phyloP scores from a whole-genome alignment of 1,140 invertebrate genomes.

The Eriocheir sinensis region DNA sequence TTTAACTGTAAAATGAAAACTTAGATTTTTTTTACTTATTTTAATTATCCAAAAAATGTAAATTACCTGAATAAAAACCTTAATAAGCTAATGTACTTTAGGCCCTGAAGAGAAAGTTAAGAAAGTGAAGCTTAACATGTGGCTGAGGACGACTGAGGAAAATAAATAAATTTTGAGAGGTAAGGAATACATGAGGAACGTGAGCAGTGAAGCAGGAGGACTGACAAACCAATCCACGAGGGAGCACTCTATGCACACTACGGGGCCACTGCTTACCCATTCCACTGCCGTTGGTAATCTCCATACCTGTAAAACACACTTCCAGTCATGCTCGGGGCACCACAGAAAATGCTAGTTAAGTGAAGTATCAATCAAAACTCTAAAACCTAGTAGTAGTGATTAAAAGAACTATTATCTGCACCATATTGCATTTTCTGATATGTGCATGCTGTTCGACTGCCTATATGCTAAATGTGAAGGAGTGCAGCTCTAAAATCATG shows the following conservation, averaged over 20 bases:
- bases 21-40: too few species aligned
- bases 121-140: neutral
- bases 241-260: conserved; percentile 75
- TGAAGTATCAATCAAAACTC: conserved; percentile 56
- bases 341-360: conserved; percentile 57
- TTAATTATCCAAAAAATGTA: too few species aligned
- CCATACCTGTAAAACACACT: conserved; percentile 77
- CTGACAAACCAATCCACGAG: conserved; percentile 76
- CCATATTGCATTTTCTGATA: neutral
- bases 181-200: neutral
- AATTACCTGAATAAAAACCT: neutral
- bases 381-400: neutral
- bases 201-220: conserved; percentile 70
- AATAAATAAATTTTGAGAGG: neutral
- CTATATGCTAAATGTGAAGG: conserved; percentile 1
- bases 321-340: conserved; percentile 76
- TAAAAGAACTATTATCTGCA: neutral
- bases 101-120: neutral
- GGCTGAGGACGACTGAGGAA: too few species aligned
- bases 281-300: conserved; percentile 76
- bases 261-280: conserved; percentile 73
- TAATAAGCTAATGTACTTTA: too few species aligned
- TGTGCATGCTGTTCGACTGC: conserved; percentile 28
- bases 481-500: conserved; percentile 61
- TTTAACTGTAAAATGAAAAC: too few species aligned